A percentile compares a stretch with the other conserved stretches of the same genome.
phyloP scores from a whole-genome alignment of 1,140 invertebrate species.

The Neelides sp. region DNA sequence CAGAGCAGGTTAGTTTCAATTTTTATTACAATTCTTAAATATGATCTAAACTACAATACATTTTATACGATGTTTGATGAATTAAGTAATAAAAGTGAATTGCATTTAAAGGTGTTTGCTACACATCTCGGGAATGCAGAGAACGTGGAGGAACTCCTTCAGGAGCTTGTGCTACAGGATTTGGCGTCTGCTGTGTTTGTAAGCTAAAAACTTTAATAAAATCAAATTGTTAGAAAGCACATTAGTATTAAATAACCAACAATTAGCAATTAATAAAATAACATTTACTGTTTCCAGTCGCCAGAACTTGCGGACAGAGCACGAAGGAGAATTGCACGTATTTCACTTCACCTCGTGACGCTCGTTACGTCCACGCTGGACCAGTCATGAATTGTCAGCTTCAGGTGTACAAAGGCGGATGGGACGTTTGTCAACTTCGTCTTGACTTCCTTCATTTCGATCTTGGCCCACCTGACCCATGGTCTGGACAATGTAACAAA shows the following conservation, averaged over 20 bases:
- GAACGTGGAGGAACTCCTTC: constrained; percentile 33
- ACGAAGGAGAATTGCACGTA: constrained; percentile 38
- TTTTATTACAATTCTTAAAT: no score
- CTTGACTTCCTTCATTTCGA: constrained; percentile 32
- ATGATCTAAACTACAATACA: no score
- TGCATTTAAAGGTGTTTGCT: constrained; percentile 33
- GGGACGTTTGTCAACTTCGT: constrained; percentile 37
- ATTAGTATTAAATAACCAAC: no score
- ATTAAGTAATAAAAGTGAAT: no score
- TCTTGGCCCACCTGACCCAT: constrained; percentile 33
- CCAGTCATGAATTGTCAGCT: constrained; percentile 36
- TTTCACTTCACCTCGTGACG: constrained; percentile 35
- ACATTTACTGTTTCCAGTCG: constrained; percentile 30
- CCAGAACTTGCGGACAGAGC: constrained; percentile 35
- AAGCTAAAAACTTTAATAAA: constrained; percentile 20
- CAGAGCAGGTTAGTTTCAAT: constrained; percentile 22
- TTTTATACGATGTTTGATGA: no score
- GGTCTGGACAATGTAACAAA: constrained; percentile 33
- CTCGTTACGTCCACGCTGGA: constrained; percentile 26
- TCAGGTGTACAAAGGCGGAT: constrained; percentile 35
- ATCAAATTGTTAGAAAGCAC: no score
- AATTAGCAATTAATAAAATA: not conserved
- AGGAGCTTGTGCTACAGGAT: constrained; percentile 37
- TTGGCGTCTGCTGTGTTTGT: constrained; percentile 38
- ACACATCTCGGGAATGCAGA: constrained; percentile 32